Conservation (phyloP, 2,797 vertebrate species). For the Rhynchonycteris naso region DNA sequence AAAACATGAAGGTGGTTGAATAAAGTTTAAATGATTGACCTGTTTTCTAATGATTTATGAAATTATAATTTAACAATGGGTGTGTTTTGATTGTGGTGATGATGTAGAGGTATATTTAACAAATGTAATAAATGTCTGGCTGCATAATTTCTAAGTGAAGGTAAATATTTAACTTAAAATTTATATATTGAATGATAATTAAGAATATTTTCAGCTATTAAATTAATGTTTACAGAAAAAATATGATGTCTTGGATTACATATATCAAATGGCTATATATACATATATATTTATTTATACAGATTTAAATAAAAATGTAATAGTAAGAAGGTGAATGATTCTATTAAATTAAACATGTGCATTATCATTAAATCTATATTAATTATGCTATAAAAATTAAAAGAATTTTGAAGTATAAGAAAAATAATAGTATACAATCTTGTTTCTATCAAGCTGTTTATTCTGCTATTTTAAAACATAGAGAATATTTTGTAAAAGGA, state of each 20-base stretch:
- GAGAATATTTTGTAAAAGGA: not conserved
- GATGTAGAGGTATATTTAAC: not conserved
- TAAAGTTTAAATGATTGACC: not conserved
- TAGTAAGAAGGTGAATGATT: not conserved
- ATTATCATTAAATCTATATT: not conserved
- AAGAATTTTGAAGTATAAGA: not conserved
- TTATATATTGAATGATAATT: constrained; percentile 18
- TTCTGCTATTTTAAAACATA: not conserved
- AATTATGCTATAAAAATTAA: constrained; percentile 19
- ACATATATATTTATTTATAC: not conserved
- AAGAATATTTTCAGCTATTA: not conserved
- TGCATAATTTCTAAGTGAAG: not conserved
- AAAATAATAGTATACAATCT: not conserved
- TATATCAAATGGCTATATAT: not conserved
- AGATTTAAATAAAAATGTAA: not conserved
- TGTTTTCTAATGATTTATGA: not conserved
- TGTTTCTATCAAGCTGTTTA: not conserved
- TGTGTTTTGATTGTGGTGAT: not conserved
- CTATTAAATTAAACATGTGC: not conserved
- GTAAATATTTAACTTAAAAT: not conserved
- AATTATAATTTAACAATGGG: not conserved
- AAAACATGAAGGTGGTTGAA: not conserved
- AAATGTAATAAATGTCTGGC: not conserved
- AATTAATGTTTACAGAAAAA: not conserved
- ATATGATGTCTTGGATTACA: not conserved